Evolutionary conservation across 2,797 vertebrate genomes (phyloP).

Genomic region (Ficedula albicollis): DNA sequence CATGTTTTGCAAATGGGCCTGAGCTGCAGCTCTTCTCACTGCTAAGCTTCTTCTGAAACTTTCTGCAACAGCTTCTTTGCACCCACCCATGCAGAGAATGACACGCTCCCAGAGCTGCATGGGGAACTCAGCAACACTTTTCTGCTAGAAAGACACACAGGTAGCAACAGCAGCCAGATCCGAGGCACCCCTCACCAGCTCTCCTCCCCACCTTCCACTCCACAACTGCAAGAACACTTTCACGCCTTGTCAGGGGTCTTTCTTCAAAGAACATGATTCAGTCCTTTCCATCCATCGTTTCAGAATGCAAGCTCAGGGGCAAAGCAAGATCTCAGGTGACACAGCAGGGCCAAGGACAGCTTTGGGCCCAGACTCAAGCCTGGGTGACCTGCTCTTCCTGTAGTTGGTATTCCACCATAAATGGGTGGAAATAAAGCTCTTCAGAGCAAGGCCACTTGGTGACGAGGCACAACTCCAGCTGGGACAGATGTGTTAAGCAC

Average conservation of each 20-base stretch:
- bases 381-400: neutral
- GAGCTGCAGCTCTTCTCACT: neutral
- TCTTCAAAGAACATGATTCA: neutral
- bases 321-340: neutral
- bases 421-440: neutral
- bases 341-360: neutral
- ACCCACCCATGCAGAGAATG: neutral
- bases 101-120: neutral
- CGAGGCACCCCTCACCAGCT: neutral
- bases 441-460: neutral
- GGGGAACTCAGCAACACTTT: conserved; percentile 16
- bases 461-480: neutral
- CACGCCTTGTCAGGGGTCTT: accelerated
- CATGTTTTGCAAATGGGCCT: neutral
- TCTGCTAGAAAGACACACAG: neutral
- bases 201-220: neutral
- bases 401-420: neutral
- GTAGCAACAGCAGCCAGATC: neutral
- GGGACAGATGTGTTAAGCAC: neutral
- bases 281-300: neutral
- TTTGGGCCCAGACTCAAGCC: neutral
- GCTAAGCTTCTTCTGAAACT: conserved; percentile 22
- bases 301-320: accelerated
- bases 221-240: neutral
- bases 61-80: conserved; percentile 32